These are phyloP conservation scores for Encarsia formosa DNA, from an alignment of 2,888 invertebrate genomes.

Conservation along the genomic window DNA sequence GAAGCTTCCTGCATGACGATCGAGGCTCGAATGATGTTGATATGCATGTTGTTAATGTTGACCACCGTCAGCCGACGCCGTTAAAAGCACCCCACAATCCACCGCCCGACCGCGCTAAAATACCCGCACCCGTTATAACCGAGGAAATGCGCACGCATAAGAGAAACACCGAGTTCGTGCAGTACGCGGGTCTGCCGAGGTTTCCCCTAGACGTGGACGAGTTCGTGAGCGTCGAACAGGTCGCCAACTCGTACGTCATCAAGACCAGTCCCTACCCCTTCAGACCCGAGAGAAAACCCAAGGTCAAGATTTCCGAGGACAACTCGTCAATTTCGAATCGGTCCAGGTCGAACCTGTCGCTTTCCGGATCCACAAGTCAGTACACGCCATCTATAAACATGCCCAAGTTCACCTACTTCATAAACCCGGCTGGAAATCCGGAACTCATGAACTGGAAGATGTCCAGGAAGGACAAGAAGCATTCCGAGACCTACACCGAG, in stretches of 20 bases:
- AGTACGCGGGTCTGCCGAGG: not conserved
- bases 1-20: constrained; percentile 9
- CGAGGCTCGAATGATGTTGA: no score
- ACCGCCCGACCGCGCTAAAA: not conserved
- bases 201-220: constrained; percentile 35
- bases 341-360: not conserved
- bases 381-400: constrained; percentile 25
- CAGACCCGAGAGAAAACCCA: constrained; percentile 36
- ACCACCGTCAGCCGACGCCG: constrained; percentile 5
- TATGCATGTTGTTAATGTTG: constrained; percentile 3
- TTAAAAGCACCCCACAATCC: not conserved
- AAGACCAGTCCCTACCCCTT: constrained; percentile 45
- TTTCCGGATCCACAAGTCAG: constrained; percentile 37
- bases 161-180: constrained; percentile 3
- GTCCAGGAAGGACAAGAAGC: constrained; percentile 47
- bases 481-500: constrained; percentile 48
- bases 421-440: constrained; percentile 35
- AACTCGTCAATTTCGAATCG: not conserved
- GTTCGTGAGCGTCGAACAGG: constrained; percentile 43
- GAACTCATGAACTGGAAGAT: constrained; percentile 41
- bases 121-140: not conserved
- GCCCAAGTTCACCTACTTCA: constrained; percentile 41
- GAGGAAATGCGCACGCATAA: constrained; percentile 3
- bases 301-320: not conserved
- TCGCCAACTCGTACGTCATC: constrained; percentile 40